Conservation (phyloP, 1,140 invertebrate genomes). For the Listronotus bonariensis region DNA sequence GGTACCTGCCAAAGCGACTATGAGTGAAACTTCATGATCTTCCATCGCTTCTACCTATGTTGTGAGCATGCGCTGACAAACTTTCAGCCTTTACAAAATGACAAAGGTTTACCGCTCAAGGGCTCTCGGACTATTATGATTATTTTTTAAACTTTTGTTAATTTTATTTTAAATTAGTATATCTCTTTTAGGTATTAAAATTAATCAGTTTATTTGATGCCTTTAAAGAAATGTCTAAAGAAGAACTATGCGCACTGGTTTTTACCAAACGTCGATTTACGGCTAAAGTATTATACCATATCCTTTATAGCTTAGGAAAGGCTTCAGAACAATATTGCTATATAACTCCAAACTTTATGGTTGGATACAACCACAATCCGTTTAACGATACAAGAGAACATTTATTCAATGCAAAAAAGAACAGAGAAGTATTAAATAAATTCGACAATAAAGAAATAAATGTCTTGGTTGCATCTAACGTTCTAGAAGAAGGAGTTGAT, state of each 20-base stretch:
- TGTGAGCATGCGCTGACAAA: too few relatives aligned
- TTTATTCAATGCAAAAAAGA: slow-evolving; percentile 61
- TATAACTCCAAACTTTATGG: slow-evolving; percentile 71
- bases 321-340: slow-evolving; percentile 60
- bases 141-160: too few relatives aligned
- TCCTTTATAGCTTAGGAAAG: slow-evolving; percentile 65
- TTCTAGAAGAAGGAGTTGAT: slow-evolving; percentile 87
- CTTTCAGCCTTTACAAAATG: too few relatives aligned
- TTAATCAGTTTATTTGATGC: slow-evolving; percentile 63
- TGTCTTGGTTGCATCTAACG: slow-evolving; percentile 71
- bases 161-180: too few relatives aligned
- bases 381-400: slow-evolving; percentile 61
- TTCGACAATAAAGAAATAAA: slow-evolving; percentile 70
- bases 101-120: too few relatives aligned
- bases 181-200: slow-evolving; percentile 56
- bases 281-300: slow-evolving; percentile 75
- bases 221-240: slow-evolving; percentile 54
- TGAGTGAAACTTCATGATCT: too few relatives aligned
- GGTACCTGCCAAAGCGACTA: too few relatives aligned
- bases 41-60: too few relatives aligned
- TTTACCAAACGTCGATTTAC: slow-evolving; percentile 81
- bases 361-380: slow-evolving; percentile 66
- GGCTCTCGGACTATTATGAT: too few relatives aligned
- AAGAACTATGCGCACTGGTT: slow-evolving; percentile 74
- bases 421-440: slow-evolving; percentile 57